A percentile compares a stretch with the other conserved stretches of the same genome.
Conservation (phyloP, 2,797 vertebrate species). For the Oryzias sinensis region DNA sequence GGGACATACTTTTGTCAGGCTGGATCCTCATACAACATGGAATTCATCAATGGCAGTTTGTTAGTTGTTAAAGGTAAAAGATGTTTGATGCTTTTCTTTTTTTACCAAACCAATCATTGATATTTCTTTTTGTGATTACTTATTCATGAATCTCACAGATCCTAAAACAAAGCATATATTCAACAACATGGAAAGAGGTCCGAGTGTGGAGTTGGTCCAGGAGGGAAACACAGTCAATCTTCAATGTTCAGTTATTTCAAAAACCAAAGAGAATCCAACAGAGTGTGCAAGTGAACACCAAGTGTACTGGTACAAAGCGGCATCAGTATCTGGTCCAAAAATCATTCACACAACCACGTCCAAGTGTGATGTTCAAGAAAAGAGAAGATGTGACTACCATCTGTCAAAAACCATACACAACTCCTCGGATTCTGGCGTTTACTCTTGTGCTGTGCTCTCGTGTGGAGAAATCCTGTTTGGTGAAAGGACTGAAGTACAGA, state of each 20-base stretch:
- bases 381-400: slow-evolving; percentile 34
- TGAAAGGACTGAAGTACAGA: slow-evolving; percentile 36
- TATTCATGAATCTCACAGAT: background rate
- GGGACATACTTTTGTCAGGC: slow-evolving; percentile 48
- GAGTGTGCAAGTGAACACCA: slow-evolving; percentile 1
- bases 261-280: background rate
- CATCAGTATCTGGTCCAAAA: background rate
- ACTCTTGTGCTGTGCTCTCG: slow-evolving; percentile 36
- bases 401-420: slow-evolving; percentile 31
- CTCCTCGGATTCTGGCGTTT: slow-evolving; percentile 35
- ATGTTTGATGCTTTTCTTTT: background rate
- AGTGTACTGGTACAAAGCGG: slow-evolving; percentile 55
- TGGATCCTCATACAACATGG: background rate
- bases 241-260: slow-evolving; percentile 35
- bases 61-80: slow-evolving; percentile 45
- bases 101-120: background rate
- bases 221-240: slow-evolving; percentile 26
- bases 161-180: too few species aligned
- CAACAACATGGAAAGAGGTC: slow-evolving; percentile 16
- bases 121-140: background rate
- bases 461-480: slow-evolving; percentile 63
- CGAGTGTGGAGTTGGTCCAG: background rate
- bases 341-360: slow-evolving; percentile 9
- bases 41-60: background rate
- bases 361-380: background rate